phyloP scores from a whole-genome alignment of 37 sponge, comb jelly and placozoan species.

The Lycopodina hypogea region DNA sequence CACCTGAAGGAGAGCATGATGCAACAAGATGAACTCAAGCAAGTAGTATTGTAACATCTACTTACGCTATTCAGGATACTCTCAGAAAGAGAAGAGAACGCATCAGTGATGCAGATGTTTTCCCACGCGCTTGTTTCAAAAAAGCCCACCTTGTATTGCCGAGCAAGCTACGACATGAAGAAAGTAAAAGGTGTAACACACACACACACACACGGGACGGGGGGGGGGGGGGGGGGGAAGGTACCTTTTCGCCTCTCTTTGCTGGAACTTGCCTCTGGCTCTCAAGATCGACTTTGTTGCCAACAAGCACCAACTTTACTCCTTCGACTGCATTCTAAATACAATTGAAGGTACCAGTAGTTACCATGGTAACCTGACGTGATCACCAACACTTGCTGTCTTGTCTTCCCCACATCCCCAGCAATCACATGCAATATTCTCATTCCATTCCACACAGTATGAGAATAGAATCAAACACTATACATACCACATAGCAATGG shows the following conservation, averaged over 20 bases:
- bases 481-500: too few species aligned
- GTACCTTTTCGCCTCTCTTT: constrained; percentile 59
- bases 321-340: constrained; percentile 58
- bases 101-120: constrained; percentile 34
- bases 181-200: too few species aligned
- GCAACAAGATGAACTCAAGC: too few species aligned
- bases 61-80: constrained; percentile 50
- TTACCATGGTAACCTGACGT: too few species aligned
- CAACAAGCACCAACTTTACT: constrained; percentile 63
- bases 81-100: constrained; percentile 50
- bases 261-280: constrained; percentile 40
- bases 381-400: neutral
- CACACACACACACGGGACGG: too few species aligned
- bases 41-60: too few species aligned
- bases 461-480: too few species aligned
- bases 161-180: constrained; percentile 36
- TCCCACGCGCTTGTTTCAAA: constrained; percentile 76
- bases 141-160: constrained; percentile 32
- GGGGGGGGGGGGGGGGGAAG: too few species aligned
- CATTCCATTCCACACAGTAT: too few species aligned
- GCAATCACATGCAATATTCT: neutral
- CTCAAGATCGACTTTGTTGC: constrained; percentile 70
- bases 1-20: constrained; percentile 13
- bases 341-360: neutral
- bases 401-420: neutral